Evolutionary conservation across 2,797 vertebrate genomes (phyloP), one percentile per base, ranked within the genome.

Genomic region (Trichosurus vulpecula): DNA sequence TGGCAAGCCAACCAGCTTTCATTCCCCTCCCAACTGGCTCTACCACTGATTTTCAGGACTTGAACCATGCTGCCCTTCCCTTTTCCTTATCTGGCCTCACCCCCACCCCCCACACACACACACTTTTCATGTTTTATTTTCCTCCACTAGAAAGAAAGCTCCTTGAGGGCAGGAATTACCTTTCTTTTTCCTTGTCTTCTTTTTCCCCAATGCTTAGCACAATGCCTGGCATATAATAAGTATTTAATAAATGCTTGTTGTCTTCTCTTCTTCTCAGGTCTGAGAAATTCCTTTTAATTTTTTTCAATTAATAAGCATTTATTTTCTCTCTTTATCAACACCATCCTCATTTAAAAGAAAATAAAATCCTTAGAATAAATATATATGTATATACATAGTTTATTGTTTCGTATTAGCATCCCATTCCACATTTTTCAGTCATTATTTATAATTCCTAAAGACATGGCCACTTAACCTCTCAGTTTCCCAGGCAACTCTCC

Each of bases 101-200:
- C 13, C 1, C 13, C 30, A 13, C 16, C 0, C 2, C 30, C 4
- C 14, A 13, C 1, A 13, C 30, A 13, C 16, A 0, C 2, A 30
- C 1, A 47, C 66, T n/a, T 22, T 25, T 81, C 11, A 22, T 8
- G n/a, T 41, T 47, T 41, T 74, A 74, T 74, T 22, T 81, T 47
- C n/a, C 66, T 14, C 66, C n/a, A 25, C 12, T 81, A 81, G n/a
- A 81, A 47, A 41, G n/a, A 81, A 81, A 81, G 19, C n/a, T 81
- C 6, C 19, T 81, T 47, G 66, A 25, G 6, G 16, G 61, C 4
- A 66, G 6, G 61, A 66, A 19, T n/a, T 47, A 81, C 9, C 2
- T 25, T 81, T 81, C 19, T 81, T 25, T 81, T 47, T 8, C 0
- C n/a, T 81, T 81, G 66, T 47, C 8, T 74, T 74, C 35, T 81